A percentile compares a stretch with the other conserved stretches of the same genome.
Conservation (phyloP, 2,888 invertebrate species). For the Poecilobothrus nobilitatus region DNA sequence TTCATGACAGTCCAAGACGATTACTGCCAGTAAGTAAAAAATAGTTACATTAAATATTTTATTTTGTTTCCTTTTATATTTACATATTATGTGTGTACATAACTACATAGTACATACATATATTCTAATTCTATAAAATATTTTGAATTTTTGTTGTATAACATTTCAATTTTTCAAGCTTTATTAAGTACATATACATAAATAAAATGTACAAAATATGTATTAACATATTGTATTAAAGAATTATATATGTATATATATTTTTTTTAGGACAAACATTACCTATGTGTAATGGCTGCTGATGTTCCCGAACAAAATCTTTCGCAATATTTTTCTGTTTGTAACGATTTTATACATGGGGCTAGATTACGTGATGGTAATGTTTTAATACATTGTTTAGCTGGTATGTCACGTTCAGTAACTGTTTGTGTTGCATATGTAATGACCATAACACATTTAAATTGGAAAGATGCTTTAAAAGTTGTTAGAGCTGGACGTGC, state of each 20-base stretch:
- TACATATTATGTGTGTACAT: not conserved
- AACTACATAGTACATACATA: not conserved
- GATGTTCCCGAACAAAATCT: slow-evolving; percentile 92
- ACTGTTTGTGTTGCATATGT: slow-evolving; percentile 94
- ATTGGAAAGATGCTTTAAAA: slow-evolving; percentile 88
- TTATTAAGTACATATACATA: too few relatives aligned
- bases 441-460: slow-evolving; percentile 84
- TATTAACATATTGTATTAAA: not conserved
- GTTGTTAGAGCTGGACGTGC: slow-evolving; percentile 85
- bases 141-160: too few relatives aligned
- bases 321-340: slow-evolving; percentile 83
- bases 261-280: slow-evolving; percentile 79
- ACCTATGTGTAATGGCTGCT: slow-evolving; percentile 91
- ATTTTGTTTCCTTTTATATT: not conserved
- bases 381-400: slow-evolving; percentile 90
- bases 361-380: slow-evolving; percentile 82
- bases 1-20: slow-evolving; percentile 88
- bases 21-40: slow-evolving; percentile 68
- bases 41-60: not conserved
- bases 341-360: slow-evolving; percentile 94
- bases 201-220: not conserved
- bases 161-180: too few relatives aligned
- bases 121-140: too few relatives aligned
- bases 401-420: slow-evolving; percentile 94
- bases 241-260: slow-evolving; percentile 2